phyloP scores from a whole-genome alignment of 2,797 vertebrate genomes.

The Chelonia mydas region DNA sequence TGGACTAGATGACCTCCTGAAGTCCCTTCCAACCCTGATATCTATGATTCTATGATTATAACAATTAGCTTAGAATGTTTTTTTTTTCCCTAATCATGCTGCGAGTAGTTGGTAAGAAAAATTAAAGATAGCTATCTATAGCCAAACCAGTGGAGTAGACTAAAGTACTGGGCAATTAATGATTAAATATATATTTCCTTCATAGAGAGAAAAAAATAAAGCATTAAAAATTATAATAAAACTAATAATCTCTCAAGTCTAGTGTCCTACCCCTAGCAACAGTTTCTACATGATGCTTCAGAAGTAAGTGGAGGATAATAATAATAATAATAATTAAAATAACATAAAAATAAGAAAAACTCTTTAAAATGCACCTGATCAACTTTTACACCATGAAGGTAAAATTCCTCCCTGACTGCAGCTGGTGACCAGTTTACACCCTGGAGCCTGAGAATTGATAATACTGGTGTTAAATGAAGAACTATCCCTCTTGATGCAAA shows the following conservation, averaged over 20 bases:
- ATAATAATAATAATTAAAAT: no score
- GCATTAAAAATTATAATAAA: background rate
- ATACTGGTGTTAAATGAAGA: background rate
- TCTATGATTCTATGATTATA: background rate
- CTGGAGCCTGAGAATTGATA: background rate
- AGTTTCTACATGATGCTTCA: background rate
- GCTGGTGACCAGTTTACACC: background rate
- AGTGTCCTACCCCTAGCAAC: background rate
- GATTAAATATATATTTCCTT: background rate
- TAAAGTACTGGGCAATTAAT: background rate
- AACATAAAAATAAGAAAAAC: background rate
- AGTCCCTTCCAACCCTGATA: no score
- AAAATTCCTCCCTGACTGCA: background rate
- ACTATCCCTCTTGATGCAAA: rapidly evolving
- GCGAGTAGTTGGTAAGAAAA: background rate
- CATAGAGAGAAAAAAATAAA: background rate
- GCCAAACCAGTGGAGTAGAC: background rate
- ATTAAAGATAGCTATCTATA: background rate
- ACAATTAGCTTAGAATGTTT: conserved; percentile 7
- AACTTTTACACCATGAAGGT: background rate
- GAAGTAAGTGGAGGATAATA: background rate
- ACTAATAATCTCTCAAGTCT: background rate
- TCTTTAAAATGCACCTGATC: rapidly evolving
- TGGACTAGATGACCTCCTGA: no score
- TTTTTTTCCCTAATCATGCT: background rate